Percentiles rank a stretch among this genome's conserved stretches.
phyloP scores from a whole-genome alignment of 2,797 vertebrate species.

The Aselliscus stoliczkanus region DNA sequence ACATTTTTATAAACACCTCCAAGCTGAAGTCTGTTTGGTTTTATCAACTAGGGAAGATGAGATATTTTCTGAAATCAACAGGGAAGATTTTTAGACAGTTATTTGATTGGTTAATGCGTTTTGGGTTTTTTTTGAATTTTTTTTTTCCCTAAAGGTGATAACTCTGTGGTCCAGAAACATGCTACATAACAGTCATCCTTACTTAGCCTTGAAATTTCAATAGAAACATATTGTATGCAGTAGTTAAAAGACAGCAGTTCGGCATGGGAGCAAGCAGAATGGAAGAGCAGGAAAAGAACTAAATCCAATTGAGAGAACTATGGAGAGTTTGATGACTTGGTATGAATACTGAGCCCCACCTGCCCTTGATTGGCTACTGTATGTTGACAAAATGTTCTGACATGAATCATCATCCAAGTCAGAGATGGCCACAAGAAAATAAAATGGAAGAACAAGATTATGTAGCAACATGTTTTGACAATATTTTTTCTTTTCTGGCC shows the following conservation, averaged over 20 bases:
- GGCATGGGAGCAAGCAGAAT: not conserved
- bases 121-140: not conserved
- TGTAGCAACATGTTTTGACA: not conserved
- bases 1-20: not conserved
- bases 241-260: not conserved
- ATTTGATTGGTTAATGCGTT: not conserved
- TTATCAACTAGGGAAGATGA: not conserved
- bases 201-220: conserved; percentile 36
- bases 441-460: not conserved
- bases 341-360: not conserved
- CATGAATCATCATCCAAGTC: not conserved
- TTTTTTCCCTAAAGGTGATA: not conserved
- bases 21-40: not conserved
- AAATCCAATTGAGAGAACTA: not conserved
- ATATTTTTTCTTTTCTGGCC: not conserved
- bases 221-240: not conserved
- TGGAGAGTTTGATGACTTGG: not conserved
- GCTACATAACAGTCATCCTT: not conserved
- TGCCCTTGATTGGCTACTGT: not conserved
- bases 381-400: not conserved
- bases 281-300: not conserved
- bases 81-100: not conserved
- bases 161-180: not conserved
- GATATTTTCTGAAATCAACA: conserved; percentile 15
- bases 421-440: not conserved